Base-by-base conservation (phyloP, 92 coral and sea anemone species). In the Zoanthus solanderi region DNA sequence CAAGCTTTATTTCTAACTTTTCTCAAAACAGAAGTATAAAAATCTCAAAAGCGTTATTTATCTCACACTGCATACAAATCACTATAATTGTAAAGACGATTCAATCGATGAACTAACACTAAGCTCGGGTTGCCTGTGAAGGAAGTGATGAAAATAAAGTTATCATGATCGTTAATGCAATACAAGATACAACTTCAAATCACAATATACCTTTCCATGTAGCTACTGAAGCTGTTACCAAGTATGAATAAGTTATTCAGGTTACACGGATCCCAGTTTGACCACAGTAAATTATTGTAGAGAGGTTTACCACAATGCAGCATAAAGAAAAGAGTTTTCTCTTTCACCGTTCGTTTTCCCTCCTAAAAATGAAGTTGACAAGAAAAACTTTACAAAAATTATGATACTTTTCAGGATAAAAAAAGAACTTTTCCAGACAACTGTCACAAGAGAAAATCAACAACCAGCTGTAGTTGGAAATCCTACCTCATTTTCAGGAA, bases 281-380 rank as follows among this genome's bases (percentile, higher is more conserved):
- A 96, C 99, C 99, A 97, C 58, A 97, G 88, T 42, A 97, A 88
- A 87, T 94, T 95, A 77, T 97, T 97, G 69, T 97, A 97, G 66
- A 97, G 89, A n/a, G 96, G 99, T 81, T 95, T 97, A 0, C 99
- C 96, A 88, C 99, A 92, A 45, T 97, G 99, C 13, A 95, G 95
- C 93, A 95, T 93, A 83, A 94, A 91, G 88, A 97, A 95, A 76
- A 97, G 56, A 0, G 98, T 93, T 61, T 78, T 56, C 45, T 72
- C 48, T 73, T 85, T 81, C 52, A 92, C 98, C 71, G 68, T 78
- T 74, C 98, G 91, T 85, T 97, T 97, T 23, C 95, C 99, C 76
- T 97, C 99, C 95, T 94, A 84, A 31, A 88, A 18, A 57, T 4
- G 30, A 50, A 11, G 42, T 31, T 72, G 75, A 10, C 16, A 32